Conservation (phyloP, 2,888 invertebrate species). For the Caenorhabditis sp. region DNA sequence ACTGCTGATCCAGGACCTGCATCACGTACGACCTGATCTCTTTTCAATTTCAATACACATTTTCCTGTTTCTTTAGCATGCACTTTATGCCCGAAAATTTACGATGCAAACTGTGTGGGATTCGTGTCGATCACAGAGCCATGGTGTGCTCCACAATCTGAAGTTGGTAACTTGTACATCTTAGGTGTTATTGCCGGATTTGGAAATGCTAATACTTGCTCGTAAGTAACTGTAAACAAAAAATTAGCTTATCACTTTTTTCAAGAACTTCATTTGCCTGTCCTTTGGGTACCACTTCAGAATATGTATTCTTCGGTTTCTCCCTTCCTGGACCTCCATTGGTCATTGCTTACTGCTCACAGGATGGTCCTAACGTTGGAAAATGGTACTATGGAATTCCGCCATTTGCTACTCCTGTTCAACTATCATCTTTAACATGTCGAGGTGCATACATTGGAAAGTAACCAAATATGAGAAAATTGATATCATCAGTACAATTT, state of each 20-base stretch:
- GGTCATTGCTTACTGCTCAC: conserved; percentile 23
- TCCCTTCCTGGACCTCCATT: conserved; percentile 10
- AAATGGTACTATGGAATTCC: conserved; percentile 35
- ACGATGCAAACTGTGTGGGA: not conserved
- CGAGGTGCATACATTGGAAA: no score
- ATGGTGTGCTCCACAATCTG: not conserved
- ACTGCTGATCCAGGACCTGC: not conserved
- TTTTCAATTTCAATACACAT: not conserved
- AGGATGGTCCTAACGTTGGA: conserved; percentile 30
- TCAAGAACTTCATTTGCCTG: conserved; percentile 27
- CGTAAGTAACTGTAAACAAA: conserved; percentile 2
- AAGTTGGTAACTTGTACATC: not conserved
- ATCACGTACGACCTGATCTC: not conserved
- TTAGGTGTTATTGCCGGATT: not conserved
- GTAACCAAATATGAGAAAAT: no score
- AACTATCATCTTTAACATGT: conserved; percentile 20
- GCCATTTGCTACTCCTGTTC: conserved; percentile 12
- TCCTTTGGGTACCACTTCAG: conserved; percentile 22
- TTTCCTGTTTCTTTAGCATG: conserved; percentile 13
- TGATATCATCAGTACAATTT: not conserved
- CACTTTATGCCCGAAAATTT: not conserved
- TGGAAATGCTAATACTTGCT: conserved; percentile 18
- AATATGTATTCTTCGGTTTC: not conserved
- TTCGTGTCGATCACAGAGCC: not conserved
- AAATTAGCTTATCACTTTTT: not conserved